Evolutionary conservation across 2,797 vertebrate genomes (phyloP), one percentile per base, ranked within the genome.

Genomic region (Sandelia bainsii): DNA sequence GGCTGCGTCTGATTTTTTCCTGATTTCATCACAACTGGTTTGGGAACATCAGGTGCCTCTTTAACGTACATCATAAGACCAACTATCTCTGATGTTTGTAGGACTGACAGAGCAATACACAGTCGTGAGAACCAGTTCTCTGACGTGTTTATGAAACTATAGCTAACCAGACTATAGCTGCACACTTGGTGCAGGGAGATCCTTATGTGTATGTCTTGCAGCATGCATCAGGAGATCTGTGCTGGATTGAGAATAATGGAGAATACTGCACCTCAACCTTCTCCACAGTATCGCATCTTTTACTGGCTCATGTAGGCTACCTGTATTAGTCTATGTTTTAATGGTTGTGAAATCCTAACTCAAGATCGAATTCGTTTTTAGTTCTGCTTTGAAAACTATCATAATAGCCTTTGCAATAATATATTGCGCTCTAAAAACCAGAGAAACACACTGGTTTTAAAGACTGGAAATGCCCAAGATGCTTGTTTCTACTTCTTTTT

Each of bases 141-240:
- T 42, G 45, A 22, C 22, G 29, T 22, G 56, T n/a, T 69, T n/a
- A 10, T 17, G 12, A 54, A 59, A 65, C 48, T 54, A 4, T 23
- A 34, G 14, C 23, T 25, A 20, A 1, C 10, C 9, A 45, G 6
- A 16, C 9, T 46, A 1, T 12, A 39, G 19, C 4, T 16, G 3
- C 10, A 19, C 20, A 34, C 6, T 40, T 14, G 32, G 32, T 45
- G 45, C n/a, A 48, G n/a, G 9, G n/a, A 4, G 45, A 4, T 48
- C 39, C n/a, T n/a, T n/a, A n/a, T n/a, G n/a, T n/a, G n/a, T 25
- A 19, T 40, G 20, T 22, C 1, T 8, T 23, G 12, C 54, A 49
- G 25, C 29, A 11, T 5, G 19, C 48, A 29, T 9, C 17, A 53
- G 13, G 22, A 13, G 11, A 46, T 8, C 9, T 42, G 48, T 60